Evolutionary conservation across 2,888 invertebrate genomes (phyloP).

Genomic region (Branchellion lobata): DNA sequence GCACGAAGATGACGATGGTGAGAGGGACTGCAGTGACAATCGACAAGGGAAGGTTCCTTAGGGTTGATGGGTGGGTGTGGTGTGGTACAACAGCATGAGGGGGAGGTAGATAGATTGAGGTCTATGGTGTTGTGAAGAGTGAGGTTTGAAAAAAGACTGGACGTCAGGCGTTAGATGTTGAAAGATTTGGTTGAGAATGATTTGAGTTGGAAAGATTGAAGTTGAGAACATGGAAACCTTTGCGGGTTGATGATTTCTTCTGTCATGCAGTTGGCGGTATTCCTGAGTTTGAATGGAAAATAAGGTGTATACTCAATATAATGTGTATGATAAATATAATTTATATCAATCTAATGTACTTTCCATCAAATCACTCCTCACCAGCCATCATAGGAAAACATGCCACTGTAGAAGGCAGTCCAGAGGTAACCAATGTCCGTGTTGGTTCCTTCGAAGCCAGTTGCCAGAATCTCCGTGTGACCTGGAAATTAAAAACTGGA

Average conservation of each 20-base stretch:
- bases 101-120: background rate
- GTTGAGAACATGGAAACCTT: too few relatives aligned
- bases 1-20: constrained; percentile 76
- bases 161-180: too few relatives aligned
- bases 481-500: constrained; percentile 47
- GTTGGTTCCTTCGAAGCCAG: constrained; percentile 75
- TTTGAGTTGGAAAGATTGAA: too few relatives aligned
- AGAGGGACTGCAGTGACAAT: constrained; percentile 79
- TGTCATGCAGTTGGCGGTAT: constrained; percentile 51
- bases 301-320: background rate
- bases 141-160: too few relatives aligned
- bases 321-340: background rate
- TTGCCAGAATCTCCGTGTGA: constrained; percentile 70
- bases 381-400: constrained; percentile 93
- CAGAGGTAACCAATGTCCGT: constrained; percentile 81
- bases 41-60: constrained; percentile 78
- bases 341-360: background rate
- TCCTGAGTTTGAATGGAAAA: constrained; percentile 63
- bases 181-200: too few relatives aligned
- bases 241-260: constrained; percentile 52
- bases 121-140: background rate
- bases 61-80: constrained; percentile 45
- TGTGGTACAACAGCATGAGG: constrained; percentile 46
- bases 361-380: constrained; percentile 17
- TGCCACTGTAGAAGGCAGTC: constrained; percentile 88